Evolutionary conservation across 2,113 vertebrate genomes (phyloP).

Genomic region (Meleagris gallopavo): DNA sequence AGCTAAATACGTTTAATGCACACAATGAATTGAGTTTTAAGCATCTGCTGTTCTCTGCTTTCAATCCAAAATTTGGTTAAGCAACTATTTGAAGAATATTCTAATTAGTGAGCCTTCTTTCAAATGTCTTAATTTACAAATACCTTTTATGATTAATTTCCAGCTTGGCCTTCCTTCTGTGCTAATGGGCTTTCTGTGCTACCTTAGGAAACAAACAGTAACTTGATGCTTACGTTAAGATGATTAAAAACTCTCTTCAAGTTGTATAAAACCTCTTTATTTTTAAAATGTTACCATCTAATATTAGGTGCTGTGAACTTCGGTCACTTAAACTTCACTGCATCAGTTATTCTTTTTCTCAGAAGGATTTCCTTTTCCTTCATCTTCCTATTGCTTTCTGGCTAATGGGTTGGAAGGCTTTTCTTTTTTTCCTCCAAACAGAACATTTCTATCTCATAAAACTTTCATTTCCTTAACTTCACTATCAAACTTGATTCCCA

Average conservation of each 20-base stretch:
- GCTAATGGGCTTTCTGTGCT: background rate
- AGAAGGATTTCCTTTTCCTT: background rate
- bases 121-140: constrained; percentile 22
- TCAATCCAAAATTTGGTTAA: background rate
- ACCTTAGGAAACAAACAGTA: background rate
- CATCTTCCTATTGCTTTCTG: background rate
- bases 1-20: background rate
- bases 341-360: background rate
- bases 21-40: background rate
- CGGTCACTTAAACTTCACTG: background rate
- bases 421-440: background rate
- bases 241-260: background rate
- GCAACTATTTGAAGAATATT: constrained; percentile 5
- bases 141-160: constrained; percentile 1
- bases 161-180: background rate
- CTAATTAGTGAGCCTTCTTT: constrained; percentile 1
- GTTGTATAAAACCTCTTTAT: background rate
- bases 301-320: background rate
- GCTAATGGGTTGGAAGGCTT: background rate
- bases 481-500: background rate
- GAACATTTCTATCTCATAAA: background rate
- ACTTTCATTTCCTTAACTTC: background rate
- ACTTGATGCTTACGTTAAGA: background rate
- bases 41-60: constrained; percentile 4
- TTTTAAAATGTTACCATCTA: background rate